Base-by-base conservation (phyloP, 37 sponge, comb jelly and placozoan genomes). In the Axinella damicornis region DNA sequence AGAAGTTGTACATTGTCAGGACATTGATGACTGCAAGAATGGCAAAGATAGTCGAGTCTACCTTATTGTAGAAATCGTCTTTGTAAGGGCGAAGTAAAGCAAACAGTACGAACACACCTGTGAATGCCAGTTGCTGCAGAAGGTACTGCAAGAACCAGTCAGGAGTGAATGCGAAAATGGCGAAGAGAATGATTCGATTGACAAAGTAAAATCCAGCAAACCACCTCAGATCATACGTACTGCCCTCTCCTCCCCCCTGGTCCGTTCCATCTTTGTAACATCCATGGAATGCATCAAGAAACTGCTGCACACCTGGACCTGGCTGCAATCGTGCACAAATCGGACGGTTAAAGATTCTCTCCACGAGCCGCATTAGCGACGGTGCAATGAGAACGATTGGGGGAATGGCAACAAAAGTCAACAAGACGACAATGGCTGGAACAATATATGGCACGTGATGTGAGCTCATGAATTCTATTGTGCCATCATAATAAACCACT, bases 201-300 rank as follows among this genome's bases (percentile, higher is more conserved):
- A 83, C 25, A 67, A 94, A 90, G 63, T 87, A 82, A 22, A 94
- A 31, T 20, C 94, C 90, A 27, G 94, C 87, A 83, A 94, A 89
- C 70, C 79, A 94, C 1, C 90, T 74, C 27, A 22, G 77, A n/a
- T 81, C 82, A 14, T 12, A 21, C 21, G 65, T 65, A 20, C 33
- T 66, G 17, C 35, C 33, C 4, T 34, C 57, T 41, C 69, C 80
- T 28, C 15, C 52, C n/a, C 67, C 68, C 32, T 65, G 41, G 33
- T 83, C 38, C 35, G 64, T 89, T 41, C 84, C 84, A 73, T 89
- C 81, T 37, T 82, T 78, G 41, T 87, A 94, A 52, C 91, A 86
- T 5, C 91, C 91, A 33, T 89, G 76, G 56, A 90, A 94, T 1
- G 68, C 80, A 27, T 78, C 69, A n/a, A 94, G 41, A 38, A 94